These are phyloP conservation scores for Malurus alboscapulatus DNA, from an alignment of 2,113 vertebrate genomes.

Conservation along the genomic window DNA sequence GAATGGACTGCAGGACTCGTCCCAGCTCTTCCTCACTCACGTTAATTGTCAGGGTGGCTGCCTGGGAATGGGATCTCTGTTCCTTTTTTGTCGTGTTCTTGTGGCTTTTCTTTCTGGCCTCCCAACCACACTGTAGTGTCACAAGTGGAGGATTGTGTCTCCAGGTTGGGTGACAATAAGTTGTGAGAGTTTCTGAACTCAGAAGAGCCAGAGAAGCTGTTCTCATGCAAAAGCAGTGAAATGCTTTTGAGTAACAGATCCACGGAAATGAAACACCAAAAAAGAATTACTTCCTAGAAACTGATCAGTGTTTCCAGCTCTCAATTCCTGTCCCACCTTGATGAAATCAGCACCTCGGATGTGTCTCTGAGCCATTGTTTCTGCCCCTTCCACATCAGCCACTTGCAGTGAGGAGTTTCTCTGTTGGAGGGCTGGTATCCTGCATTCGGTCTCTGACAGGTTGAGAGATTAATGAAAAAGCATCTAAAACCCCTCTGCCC, in stretches of 20 bases:
- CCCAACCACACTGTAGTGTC: background rate
- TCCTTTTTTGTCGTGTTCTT: background rate
- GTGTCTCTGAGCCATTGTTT: background rate
- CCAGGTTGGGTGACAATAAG: background rate
- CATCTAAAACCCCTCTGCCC: background rate
- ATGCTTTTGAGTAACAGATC: background rate
- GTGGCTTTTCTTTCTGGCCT: background rate
- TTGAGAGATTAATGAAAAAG: constrained; percentile 25
- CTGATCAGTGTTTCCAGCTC: background rate
- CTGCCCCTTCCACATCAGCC: background rate
- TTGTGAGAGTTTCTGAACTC: background rate
- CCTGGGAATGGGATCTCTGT: background rate
- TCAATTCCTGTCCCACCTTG: background rate
- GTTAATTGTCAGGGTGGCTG: background rate
- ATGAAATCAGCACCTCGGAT: background rate
- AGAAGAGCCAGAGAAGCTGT: background rate
- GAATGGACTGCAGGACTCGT: background rate
- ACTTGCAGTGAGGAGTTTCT: background rate
- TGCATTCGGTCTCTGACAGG: constrained; percentile 1
- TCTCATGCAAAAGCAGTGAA: background rate
- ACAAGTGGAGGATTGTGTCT: background rate
- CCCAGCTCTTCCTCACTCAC: background rate
- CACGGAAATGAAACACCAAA: background rate
- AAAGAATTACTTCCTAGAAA: background rate
- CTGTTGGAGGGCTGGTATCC: background rate